Evolutionary conservation across 2,797 vertebrate species (phyloP), one percentile per base, ranked within the genome.

Genomic region (Ceyx erithaca): DNA sequence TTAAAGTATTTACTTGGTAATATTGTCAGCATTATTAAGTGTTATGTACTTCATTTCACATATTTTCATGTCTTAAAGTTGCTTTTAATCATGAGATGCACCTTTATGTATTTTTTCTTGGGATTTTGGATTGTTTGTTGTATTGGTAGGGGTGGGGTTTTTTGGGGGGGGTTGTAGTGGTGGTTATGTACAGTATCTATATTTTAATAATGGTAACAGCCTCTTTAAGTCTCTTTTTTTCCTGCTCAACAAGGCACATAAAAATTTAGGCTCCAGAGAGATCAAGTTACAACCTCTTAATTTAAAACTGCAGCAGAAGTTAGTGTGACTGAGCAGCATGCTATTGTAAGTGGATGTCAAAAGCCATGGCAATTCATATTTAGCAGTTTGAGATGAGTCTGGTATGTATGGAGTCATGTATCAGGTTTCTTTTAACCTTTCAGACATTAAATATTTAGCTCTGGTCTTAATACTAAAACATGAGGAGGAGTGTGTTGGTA

Each of bases 351-450:
- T 78, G 72, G 69, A 79, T 87, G 55, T 87, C 79, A 79, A 75
- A 85, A 92, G 28, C 73, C 7, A 4, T 51, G 73, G 72, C 48
- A 72, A 26, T 88, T 95, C 68, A 52, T 80, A 89, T 90, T 93
- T 95, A 84, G 73, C 55, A 61, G 31, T 66, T 89, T 70, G 52
- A 79, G 67, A 63, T 69, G 66, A 71, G 43, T 76, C 70, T 90
- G 51, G 30, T 89, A 80, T 66, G 67, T 63, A 40, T 76, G 67
- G 72, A 79, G 22, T 41, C 61, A 12, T 4, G 3, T 43, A 79
- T 91, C 73, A 31, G 26, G 48, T 89, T 93, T 93, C 92, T 72
- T 90, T 52, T 78, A 80, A 85, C 87, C 72, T 95, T 89, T 95
- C n/a, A 81, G 37, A 30, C 16, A 18, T 78, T 43, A 89, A 83